These are phyloP conservation scores for Dicyrtoma fusca DNA, from an alignment of 2,888 invertebrate species.

Conservation along the genomic window DNA sequence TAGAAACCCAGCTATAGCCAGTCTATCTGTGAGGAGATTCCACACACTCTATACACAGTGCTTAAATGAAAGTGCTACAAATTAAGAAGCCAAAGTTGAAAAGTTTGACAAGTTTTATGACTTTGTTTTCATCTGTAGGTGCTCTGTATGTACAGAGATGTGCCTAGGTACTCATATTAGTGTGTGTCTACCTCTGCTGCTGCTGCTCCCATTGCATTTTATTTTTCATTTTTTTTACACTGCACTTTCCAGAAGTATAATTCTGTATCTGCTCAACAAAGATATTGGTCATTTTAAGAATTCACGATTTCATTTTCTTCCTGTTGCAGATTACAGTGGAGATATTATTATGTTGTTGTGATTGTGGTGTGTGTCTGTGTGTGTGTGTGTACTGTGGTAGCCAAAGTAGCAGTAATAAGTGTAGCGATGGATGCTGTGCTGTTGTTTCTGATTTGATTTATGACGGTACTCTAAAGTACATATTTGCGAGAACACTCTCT, in stretches of 20 bases:
- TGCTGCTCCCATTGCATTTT: too few species aligned
- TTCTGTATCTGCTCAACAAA: neutral
- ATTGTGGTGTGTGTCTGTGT: conserved; percentile 3
- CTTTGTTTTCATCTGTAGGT: conserved; percentile 13
- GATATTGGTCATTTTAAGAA: neutral
- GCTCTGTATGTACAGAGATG: neutral
- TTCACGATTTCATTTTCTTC: neutral
- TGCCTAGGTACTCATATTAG: too few species aligned
- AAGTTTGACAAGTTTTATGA: conserved; percentile 15
- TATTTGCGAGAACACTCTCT: neutral
- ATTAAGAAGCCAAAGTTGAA: conserved; percentile 13
- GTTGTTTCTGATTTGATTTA: neutral
- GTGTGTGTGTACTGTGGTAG: neutral
- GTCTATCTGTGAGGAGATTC: too few species aligned
- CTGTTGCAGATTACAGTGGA: conserved; percentile 18
- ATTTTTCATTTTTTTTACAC: neutral
- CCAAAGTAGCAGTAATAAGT: too few species aligned
- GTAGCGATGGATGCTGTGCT: too few species aligned
- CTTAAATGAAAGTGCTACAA: conserved; percentile 16
- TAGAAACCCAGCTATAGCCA: too few species aligned
- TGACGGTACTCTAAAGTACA: neutral
- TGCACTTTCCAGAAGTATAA: neutral
- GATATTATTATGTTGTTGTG: too few species aligned
- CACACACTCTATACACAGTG: conserved; percentile 1
- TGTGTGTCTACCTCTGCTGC: too few species aligned